These are phyloP conservation scores for Sturnira hondurensis DNA, from an alignment of 2,113 vertebrate genomes.

Conservation along the genomic window DNA sequence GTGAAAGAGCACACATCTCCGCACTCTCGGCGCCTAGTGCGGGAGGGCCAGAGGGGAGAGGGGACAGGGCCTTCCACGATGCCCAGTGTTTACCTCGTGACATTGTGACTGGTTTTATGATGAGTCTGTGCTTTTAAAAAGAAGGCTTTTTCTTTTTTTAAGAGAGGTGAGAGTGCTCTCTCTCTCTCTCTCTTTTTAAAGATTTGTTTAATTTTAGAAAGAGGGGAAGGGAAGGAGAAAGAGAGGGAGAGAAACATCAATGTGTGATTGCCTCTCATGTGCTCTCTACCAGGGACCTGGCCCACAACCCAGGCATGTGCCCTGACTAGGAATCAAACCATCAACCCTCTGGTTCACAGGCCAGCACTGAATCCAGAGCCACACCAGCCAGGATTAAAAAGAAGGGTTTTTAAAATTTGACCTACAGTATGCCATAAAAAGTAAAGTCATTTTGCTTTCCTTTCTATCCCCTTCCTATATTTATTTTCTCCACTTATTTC, in stretches of 20 bases:
- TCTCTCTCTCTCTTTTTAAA: too few species aligned
- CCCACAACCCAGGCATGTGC: too few species aligned
- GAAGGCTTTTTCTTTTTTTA: neutral
- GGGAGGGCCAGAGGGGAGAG: accelerated
- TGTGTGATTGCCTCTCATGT: too few species aligned
- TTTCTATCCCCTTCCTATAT: neutral
- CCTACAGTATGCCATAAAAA: neutral
- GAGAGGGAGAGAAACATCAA: too few species aligned
- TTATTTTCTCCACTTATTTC: neutral
- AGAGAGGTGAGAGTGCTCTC: neutral
- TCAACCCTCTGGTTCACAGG: too few species aligned
- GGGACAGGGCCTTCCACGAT: accelerated
- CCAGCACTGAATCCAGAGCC: too few species aligned
- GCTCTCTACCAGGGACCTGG: too few species aligned
- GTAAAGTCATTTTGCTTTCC: neutral
- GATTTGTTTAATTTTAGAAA: too few species aligned
- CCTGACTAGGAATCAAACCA: too few species aligned
- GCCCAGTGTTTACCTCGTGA: neutral
- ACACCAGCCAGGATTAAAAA: neutral
- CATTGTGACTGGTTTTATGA: neutral
- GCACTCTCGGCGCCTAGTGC: accelerated
- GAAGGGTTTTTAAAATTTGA: neutral
- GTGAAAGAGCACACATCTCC: neutral
- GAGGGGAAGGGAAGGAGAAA: too few species aligned
- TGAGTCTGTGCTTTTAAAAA: conserved; percentile 17